A percentile compares a stretch with the other conserved stretches of the same genome.
These are phyloP conservation scores for Condylostylus longicornis DNA, from an alignment of 1,140 invertebrate species.

Conservation along the genomic window DNA sequence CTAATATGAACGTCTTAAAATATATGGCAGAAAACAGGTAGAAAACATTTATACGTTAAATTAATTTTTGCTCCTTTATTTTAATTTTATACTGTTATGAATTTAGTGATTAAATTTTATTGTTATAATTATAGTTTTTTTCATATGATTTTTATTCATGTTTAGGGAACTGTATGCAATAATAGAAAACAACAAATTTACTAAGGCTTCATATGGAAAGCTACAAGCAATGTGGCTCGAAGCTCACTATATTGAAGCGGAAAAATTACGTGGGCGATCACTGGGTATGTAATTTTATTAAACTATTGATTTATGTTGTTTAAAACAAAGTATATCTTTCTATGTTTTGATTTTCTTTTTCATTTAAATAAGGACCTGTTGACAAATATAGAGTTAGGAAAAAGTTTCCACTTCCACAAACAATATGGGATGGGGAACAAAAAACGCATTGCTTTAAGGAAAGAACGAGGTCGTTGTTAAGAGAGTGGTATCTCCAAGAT, in stretches of 20 bases:
- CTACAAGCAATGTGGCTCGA: constrained; percentile 95
- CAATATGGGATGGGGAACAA: constrained; percentile 99
- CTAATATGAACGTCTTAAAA: no score
- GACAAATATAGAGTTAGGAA: constrained; percentile 99
- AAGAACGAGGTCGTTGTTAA: constrained; percentile 78
- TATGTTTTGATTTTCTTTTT: not conserved
- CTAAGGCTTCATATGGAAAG: constrained; percentile 91
- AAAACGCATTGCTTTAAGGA: constrained; percentile 99
- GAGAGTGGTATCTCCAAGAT: constrained; percentile 98
- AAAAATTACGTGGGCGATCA: constrained; percentile 84
- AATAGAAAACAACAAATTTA: constrained; percentile 91
- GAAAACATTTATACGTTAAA: no score
- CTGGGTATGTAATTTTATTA: constrained; percentile 54
- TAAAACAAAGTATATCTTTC: no score
- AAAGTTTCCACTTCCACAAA: constrained; percentile 96
- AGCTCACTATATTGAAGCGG: constrained; percentile 96
- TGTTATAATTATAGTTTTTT: not conserved
- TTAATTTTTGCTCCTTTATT: no score
- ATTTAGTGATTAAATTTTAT: not conserved
- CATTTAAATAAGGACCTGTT: constrained; percentile 53
- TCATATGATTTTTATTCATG: constrained; percentile 35
- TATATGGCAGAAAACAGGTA: no score
- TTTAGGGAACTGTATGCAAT: constrained; percentile 89
- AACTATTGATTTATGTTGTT: no score
- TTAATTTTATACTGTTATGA: not conserved